These are phyloP conservation scores for Melieria omissa DNA, from an alignment of 2,888 invertebrate genomes.

Conservation along the genomic window DNA sequence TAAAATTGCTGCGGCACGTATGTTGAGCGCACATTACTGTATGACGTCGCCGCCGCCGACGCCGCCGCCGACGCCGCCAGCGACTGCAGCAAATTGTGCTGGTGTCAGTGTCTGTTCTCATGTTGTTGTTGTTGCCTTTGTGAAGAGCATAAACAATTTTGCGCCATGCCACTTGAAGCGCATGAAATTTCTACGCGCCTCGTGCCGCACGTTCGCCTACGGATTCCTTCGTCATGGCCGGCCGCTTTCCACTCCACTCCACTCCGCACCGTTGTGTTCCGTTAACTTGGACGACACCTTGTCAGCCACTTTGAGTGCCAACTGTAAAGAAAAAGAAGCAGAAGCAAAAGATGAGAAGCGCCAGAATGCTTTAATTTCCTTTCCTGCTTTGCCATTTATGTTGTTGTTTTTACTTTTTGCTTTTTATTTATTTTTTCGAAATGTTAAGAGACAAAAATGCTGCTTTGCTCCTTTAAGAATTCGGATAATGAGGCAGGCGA, in stretches of 20 bases:
- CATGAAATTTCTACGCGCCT: constrained; percentile 3
- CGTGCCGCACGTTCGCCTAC: background rate
- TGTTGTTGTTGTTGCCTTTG: constrained; percentile 8
- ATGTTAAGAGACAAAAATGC: no score
- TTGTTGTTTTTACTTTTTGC: background rate
- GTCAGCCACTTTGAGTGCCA: constrained; percentile 15
- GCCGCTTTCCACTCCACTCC: no score
- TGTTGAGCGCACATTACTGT: constrained; percentile 7
- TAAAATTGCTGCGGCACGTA: constrained; percentile 29
- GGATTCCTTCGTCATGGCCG: background rate
- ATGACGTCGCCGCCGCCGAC: background rate
- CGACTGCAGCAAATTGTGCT: background rate
- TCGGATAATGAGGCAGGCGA: no score
- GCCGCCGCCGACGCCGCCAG: background rate
- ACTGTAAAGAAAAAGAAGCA: background rate
- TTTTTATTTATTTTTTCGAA: background rate
- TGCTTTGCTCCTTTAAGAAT: no score
- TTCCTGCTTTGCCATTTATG: background rate
- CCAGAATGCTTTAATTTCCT: constrained; percentile 16
- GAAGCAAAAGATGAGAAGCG: background rate
- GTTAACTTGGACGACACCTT: background rate
- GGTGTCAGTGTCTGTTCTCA: no score
- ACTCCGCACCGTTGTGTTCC: no score
- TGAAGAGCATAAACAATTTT: constrained; percentile 16
- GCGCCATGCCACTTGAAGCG: constrained; percentile 8